phyloP scores from a whole-genome alignment of 2,888 invertebrate genomes.

The Deilephila porcellus region DNA sequence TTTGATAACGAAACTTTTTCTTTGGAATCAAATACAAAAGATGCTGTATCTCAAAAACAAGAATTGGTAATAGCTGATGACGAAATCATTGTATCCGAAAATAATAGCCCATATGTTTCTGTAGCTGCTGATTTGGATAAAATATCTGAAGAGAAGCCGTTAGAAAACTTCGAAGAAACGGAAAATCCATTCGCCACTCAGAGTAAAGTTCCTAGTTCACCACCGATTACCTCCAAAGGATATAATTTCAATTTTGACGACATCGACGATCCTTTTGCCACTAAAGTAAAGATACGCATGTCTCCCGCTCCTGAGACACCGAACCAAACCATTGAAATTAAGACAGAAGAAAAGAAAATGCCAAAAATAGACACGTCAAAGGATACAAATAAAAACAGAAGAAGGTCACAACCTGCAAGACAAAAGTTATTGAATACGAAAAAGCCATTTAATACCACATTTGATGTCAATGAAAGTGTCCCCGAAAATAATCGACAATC shows the following conservation, averaged over 20 bases:
- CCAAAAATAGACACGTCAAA: conserved; percentile 35
- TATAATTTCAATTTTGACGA: conserved; percentile 77
- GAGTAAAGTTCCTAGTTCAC: conserved; percentile 56
- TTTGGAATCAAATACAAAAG: neutral
- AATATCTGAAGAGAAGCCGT: conserved; percentile 32
- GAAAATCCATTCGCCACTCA: conserved; percentile 45
- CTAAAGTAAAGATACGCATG: conserved; percentile 66
- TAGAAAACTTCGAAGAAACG: conserved; percentile 42
- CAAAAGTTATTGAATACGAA: conserved; percentile 50
- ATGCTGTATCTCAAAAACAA: neutral
- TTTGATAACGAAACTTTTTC: neutral
- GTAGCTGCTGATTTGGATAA: conserved; percentile 50
- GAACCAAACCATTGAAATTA: conserved; percentile 37
- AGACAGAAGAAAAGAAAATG: conserved; percentile 35
- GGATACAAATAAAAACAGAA: conserved; percentile 50
- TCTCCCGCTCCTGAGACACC: conserved; percentile 60
- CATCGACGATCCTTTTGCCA: conserved; percentile 72
- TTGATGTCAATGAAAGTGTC: conserved; percentile 39
- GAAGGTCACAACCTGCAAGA: conserved; percentile 60
- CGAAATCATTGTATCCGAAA: conserved; percentile 61
- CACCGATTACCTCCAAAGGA: conserved; percentile 66
- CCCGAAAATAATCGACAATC: conserved; percentile 26
- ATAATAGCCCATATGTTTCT: conserved; percentile 65
- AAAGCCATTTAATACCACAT: conserved; percentile 56
- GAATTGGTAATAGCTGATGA: conserved; percentile 43